Percentiles rank a stretch among this genome's conserved stretches.
phyloP scores from a whole-genome alignment of 2,113 vertebrate genomes.

The Lepisosteus osseus region DNA sequence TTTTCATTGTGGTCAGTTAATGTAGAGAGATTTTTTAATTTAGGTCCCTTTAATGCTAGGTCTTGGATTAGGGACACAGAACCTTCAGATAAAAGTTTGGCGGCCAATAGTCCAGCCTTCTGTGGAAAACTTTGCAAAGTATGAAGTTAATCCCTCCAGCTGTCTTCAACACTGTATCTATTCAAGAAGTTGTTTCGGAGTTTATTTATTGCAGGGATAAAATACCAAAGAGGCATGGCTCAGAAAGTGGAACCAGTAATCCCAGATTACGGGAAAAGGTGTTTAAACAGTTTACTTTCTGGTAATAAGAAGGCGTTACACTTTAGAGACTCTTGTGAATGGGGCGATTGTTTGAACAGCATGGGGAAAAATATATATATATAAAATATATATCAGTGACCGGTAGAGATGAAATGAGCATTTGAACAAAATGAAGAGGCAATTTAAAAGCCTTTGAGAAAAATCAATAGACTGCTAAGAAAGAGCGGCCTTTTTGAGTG shows the following conservation, averaged over 20 bases:
- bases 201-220: slow-evolving; percentile 43
- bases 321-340: slow-evolving; percentile 71
- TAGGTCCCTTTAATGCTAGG: no score
- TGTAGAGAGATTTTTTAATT: no score
- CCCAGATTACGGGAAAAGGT: slow-evolving; percentile 71
- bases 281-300: slow-evolving; percentile 77
- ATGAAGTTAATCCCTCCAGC: not conserved
- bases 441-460: slow-evolving; percentile 80
- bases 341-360: slow-evolving; percentile 77
- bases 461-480: slow-evolving; percentile 78
- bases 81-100: no score
- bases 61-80: no score
- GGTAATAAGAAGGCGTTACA: slow-evolving; percentile 74
- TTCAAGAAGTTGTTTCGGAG: slow-evolving; percentile 5
- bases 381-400: slow-evolving; percentile 41
- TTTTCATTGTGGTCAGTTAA: no score
- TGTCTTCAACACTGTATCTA: not conserved
- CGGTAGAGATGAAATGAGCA: slow-evolving; percentile 70
- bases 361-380: slow-evolving; percentile 38
- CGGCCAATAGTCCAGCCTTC: no score
- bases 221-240: slow-evolving; percentile 50
- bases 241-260: slow-evolving; percentile 66
- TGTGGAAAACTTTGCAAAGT: not conserved
- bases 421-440: slow-evolving; percentile 76
- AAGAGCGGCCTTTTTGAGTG: slow-evolving; percentile 61